These are phyloP conservation scores for Chloroclysta siterata DNA, from an alignment of 2,888 invertebrate genomes.

Conservation along the genomic window DNA sequence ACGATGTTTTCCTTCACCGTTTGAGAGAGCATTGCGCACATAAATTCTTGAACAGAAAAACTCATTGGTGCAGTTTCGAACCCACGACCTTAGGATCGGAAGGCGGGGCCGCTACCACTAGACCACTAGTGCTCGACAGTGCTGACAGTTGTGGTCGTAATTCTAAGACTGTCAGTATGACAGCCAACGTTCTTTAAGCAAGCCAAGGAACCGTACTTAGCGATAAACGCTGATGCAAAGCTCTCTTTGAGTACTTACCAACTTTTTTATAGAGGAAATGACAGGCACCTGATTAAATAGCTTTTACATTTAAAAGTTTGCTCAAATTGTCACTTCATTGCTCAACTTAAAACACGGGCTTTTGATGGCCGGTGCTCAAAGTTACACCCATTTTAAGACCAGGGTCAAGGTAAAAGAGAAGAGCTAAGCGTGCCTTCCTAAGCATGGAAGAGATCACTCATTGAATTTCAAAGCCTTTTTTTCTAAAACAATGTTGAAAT, in stretches of 20 bases:
- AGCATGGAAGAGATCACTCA: no score
- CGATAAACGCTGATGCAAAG: slow-evolving; percentile 30
- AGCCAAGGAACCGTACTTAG: slow-evolving; percentile 4
- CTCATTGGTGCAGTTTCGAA: no score
- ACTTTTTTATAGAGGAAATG: slow-evolving; percentile 29
- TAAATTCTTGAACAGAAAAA: no score
- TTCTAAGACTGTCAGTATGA: not conserved
- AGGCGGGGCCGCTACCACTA: no score
- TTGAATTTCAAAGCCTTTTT: no score
- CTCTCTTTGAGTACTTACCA: slow-evolving; percentile 9
- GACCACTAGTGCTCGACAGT: no score
- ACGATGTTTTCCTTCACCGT: no score
- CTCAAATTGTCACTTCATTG: slow-evolving; percentile 19
- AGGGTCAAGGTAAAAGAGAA: not conserved
- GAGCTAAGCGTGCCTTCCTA: no score
- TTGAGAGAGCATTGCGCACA: no score
- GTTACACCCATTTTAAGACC: not conserved
- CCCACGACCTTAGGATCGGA: no score
- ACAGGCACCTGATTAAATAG: slow-evolving; percentile 28
- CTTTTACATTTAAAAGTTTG: slow-evolving; percentile 22
- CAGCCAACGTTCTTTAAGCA: slow-evolving; percentile 16
- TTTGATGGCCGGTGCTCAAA: not conserved
- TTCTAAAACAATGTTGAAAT: no score
- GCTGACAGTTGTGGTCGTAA: no score
- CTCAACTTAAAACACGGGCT: not conserved